Conservation (phyloP, 2,797 vertebrate genomes). For the Halcyon smyrnensis region DNA sequence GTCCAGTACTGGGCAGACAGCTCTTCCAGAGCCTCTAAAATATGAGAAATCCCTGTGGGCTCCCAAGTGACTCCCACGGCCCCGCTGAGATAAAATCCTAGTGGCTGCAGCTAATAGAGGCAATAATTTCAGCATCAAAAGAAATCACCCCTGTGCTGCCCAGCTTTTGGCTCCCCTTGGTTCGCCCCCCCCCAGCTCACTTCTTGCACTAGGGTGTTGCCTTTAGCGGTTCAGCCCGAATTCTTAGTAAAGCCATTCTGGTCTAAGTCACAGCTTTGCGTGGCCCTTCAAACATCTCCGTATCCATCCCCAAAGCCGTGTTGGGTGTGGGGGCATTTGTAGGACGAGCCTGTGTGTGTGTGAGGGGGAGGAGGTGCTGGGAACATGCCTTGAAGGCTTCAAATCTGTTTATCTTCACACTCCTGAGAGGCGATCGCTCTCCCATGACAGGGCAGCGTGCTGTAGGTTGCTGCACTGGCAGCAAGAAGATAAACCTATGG, state of each 20-base stretch:
- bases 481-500: slow-evolving; percentile 26
- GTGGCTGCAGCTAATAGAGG: not conserved
- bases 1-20: not conserved
- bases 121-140: slow-evolving; percentile 22
- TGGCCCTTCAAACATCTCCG: not conserved
- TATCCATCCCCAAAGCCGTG: not conserved
- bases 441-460: slow-evolving; percentile 47
- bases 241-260: not conserved
- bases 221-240: not conserved
- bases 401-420: slow-evolving; percentile 81
- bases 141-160: not conserved
- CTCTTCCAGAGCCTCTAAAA: not conserved
- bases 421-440: slow-evolving; percentile 72
- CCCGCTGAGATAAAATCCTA: not conserved
- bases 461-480: slow-evolving; percentile 63
- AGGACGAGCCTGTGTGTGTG: not conserved
- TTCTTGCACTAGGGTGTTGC: slow-evolving; percentile 1
- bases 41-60: not conserved
- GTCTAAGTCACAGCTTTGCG: not conserved
- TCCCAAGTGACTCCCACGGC: not conserved
- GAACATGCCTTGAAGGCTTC: slow-evolving; percentile 70
- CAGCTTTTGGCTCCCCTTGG: not conserved
- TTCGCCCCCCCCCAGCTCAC: not conserved
- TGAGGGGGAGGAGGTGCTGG: slow-evolving; percentile 63
- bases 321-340: not conserved